These are phyloP conservation scores for Loripinus fragilis DNA, from an alignment of 2,888 invertebrate genomes.

Conservation along the genomic window DNA sequence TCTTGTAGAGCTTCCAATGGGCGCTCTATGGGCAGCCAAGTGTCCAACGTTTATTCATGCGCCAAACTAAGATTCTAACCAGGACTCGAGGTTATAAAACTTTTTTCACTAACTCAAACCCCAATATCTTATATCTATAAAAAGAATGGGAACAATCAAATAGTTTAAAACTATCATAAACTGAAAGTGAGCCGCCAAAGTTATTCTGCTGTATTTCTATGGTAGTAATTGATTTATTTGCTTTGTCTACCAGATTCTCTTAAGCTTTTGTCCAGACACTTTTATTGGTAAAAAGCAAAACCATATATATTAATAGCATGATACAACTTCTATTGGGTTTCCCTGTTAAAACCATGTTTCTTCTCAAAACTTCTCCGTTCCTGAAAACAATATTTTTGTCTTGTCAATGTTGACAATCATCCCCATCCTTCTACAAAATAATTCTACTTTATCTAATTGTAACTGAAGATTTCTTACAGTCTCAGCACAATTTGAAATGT, in stretches of 20 bases:
- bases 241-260: not conserved
- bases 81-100: too few species aligned
- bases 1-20: too few species aligned
- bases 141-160: conserved; percentile 9
- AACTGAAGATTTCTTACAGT: not conserved
- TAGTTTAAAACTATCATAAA: not conserved
- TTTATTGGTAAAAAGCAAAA: not conserved
- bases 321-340: not conserved
- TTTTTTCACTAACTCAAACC: too few species aligned
- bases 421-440: not conserved
- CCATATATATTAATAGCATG: conserved; percentile 6
- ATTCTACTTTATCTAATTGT: not conserved
- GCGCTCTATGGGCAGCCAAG: too few species aligned
- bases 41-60: too few species aligned
- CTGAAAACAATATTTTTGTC: conserved; percentile 5
- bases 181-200: not conserved
- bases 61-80: too few species aligned
- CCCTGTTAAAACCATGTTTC: not conserved
- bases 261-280: not conserved
- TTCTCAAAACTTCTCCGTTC: not conserved
- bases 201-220: not conserved
- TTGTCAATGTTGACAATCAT: conserved; percentile 9
- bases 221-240: not conserved
- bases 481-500: not conserved
- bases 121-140: conserved; percentile 2